Base-by-base conservation (phyloP, 1,140 invertebrate species). In the Drosophila truncata region DNA sequence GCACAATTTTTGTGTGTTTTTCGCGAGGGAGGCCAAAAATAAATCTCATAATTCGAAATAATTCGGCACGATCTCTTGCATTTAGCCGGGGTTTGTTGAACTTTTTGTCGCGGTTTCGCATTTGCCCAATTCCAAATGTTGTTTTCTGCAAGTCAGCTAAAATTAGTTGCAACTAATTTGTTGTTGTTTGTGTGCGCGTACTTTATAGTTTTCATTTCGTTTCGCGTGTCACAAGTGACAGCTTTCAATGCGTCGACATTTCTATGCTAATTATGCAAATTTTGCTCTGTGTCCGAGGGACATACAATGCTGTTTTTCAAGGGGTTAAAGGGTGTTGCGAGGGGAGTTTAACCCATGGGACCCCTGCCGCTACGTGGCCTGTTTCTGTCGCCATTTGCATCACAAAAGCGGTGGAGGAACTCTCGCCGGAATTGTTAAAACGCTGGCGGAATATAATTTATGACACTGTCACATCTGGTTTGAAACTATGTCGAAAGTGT, bases 191-290 rank as follows among this genome's bases (percentile, higher is more conserved):
- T 37, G 50, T 20, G 35, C 65, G 39, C 27, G 46, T 41, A 39
- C 37, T 39, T 50, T 37, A 62, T 72, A 33, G 66, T 67, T 65
- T 42, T 46, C 52, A 42, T 72, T 83, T 54, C 54, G 44, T 69
- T 65, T 75, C 31, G 79, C 49, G 72, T 84, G 84, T 87, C 84
- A 84, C 66, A 78, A 75, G 80, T 88, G 84, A 87, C 84, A 87
- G 84, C 80, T 87, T 70, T 80, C 83, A 72, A 87, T 87, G 79
- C 76, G 71, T 60, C 55, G 52, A 73, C 54, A 55, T 71, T 69
- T 83, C 80, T 71, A 57, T 78, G 80, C 84, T 87, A 87, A 87
- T 87, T 87, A 87, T 87, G 84, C 84, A 88, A 84, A 88, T 87
- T 74, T 71, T 46, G 33, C 69, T 27, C 25, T 23, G 25, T 31